These are phyloP conservation scores for Siniperca obscura DNA, from an alignment of 2,797 vertebrate species.

Conservation along the genomic window DNA sequence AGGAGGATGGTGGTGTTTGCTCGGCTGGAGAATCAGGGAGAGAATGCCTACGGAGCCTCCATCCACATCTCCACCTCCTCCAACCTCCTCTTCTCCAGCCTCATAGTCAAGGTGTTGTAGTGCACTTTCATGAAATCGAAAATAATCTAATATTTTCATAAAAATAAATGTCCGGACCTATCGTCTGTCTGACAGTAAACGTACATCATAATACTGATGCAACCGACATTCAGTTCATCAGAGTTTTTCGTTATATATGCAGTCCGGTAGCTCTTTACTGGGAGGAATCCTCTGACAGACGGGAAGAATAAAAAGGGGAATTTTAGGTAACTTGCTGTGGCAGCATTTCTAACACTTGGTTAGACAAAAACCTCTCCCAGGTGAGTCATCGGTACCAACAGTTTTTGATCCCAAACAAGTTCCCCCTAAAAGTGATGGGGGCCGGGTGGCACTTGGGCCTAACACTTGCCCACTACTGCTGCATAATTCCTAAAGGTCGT, in stretches of 20 bases:
- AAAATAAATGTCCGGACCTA: too few relatives aligned
- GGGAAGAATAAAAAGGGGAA: too few relatives aligned
- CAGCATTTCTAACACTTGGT: too few relatives aligned
- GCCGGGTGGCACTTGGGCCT: too few relatives aligned
- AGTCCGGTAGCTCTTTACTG: not conserved
- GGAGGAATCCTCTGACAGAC: not conserved
- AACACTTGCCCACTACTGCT: too few relatives aligned
- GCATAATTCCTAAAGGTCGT: too few relatives aligned
- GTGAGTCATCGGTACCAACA: too few relatives aligned
- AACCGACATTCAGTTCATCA: not conserved
- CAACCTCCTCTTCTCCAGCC: constrained; percentile 92
- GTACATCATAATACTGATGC: not conserved
- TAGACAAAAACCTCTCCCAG: too few relatives aligned
- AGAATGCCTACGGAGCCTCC: constrained; percentile 90
- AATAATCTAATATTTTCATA: not conserved
- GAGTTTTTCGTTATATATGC: not conserved
- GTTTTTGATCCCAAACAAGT: too few relatives aligned
- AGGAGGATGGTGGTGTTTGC: constrained; percentile 88
- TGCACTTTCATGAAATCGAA: not conserved
- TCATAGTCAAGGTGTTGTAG: constrained; percentile 87
- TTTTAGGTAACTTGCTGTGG: too few relatives aligned
- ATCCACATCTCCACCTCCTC: constrained; percentile 89
- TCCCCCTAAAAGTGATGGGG: too few relatives aligned
- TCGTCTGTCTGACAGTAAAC: too few relatives aligned
- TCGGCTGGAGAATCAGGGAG: constrained; percentile 89